A percentile compares a stretch with the other conserved stretches of the same genome.
Evolutionary conservation across 2,113 vertebrate genomes (phyloP).

Genomic region (Nesoenas mayeri): DNA sequence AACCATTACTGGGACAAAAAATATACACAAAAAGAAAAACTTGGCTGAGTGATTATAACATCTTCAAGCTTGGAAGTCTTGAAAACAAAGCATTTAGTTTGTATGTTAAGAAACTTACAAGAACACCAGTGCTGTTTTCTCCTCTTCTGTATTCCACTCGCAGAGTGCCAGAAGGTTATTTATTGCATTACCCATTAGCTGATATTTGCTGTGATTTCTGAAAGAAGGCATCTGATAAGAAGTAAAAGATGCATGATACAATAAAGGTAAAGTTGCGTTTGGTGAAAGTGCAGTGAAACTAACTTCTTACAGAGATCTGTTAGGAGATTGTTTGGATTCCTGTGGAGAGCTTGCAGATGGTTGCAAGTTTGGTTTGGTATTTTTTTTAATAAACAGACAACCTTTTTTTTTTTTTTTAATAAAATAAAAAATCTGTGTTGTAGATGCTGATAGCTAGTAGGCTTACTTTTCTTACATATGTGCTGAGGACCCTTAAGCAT

Average conservation of each 20-base stretch:
- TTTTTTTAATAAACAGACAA: slow-evolving; percentile 1
- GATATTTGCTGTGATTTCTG: background rate
- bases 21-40: slow-evolving; percentile 1
- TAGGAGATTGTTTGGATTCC: slow-evolving; percentile 36
- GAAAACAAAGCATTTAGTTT: background rate
- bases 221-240: background rate
- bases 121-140: background rate
- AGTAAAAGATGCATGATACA: background rate
- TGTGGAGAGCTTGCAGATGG: slow-evolving; percentile 44
- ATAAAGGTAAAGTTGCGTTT: background rate
- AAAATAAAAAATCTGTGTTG: background rate
- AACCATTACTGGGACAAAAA: background rate
- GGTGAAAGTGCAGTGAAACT: background rate
- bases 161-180: background rate
- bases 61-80: background rate
- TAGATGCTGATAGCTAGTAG: background rate
- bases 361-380: slow-evolving; percentile 13
- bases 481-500: background rate
- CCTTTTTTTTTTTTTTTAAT: background rate
- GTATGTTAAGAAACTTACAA: background rate
- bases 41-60: background rate
- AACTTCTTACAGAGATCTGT: background rate
- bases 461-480: background rate
- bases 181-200: background rate
- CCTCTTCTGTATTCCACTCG: background rate